Conservation (phyloP, 2,113 vertebrate genomes). For the Gorsachius goisagi region DNA sequence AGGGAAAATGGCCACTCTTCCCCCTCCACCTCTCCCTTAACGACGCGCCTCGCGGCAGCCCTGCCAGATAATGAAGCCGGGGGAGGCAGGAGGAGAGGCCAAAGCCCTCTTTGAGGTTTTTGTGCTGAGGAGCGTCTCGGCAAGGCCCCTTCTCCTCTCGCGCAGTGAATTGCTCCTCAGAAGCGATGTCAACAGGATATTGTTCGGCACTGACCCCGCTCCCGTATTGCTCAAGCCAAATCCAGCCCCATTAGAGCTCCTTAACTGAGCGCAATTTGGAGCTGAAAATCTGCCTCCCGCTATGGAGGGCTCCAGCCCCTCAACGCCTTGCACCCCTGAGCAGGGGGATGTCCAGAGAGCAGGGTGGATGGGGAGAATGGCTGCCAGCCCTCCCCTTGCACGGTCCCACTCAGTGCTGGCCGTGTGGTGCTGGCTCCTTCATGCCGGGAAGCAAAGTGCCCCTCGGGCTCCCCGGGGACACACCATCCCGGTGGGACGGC, state of each 20-base stretch:
- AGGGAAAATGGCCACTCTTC: not conserved
- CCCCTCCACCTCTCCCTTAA: not conserved
- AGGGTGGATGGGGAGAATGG: not conserved
- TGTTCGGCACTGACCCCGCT: conserved; percentile 72
- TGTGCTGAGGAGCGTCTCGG: not conserved
- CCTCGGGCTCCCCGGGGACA: conserved; percentile 69
- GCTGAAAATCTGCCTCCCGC: conserved; percentile 62
- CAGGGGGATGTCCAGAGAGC: conserved; percentile 11
- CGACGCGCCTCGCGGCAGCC: not conserved
- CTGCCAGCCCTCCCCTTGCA: conserved; percentile 57
- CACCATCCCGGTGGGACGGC: conserved; percentile 49
- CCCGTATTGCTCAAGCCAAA: conserved; percentile 74
- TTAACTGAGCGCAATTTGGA: conserved; percentile 80
- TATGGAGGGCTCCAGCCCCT: conserved; percentile 63
- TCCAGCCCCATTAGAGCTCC: conserved; percentile 74
- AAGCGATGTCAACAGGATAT: conserved; percentile 65
- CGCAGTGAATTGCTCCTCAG: conserved; percentile 41
- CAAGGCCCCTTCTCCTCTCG: not conserved
- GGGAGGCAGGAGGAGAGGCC: not conserved
- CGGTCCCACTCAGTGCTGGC: conserved; percentile 66
- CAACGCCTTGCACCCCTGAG: not conserved
- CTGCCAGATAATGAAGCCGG: not conserved
- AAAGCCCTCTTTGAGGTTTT: not conserved
- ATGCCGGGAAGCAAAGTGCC: not conserved
- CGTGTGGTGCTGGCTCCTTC: conserved; percentile 66